Percentiles rank a stretch among this genome's conserved stretches.
Conservation (phyloP, 2,888 invertebrate species). For the Lacanobia oleracea region DNA sequence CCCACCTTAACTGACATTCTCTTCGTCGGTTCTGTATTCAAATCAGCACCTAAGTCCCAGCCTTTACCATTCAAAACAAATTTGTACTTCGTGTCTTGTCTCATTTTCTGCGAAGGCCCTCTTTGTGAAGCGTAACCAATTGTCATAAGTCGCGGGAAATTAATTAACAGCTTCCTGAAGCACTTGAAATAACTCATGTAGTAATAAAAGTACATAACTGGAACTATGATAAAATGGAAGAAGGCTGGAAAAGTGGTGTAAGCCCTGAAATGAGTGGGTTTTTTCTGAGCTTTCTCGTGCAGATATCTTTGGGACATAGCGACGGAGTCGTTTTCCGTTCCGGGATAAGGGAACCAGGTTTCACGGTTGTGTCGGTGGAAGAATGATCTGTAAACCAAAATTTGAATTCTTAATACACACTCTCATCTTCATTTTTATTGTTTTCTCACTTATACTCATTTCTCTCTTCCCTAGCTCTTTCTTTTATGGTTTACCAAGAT, state of each 20-base stretch:
- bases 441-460: too few species aligned
- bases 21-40: conserved; percentile 64
- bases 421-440: too few species aligned
- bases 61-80: conserved; percentile 76
- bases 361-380: conserved; percentile 73
- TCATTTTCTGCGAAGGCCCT: conserved; percentile 75
- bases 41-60: conserved; percentile 63
- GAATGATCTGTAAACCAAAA: conserved; percentile 72
- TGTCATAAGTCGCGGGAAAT: conserved; percentile 74
- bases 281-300: conserved; percentile 67
- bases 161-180: conserved; percentile 74
- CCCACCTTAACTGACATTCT: conserved; percentile 71
- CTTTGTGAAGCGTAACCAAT: conserved; percentile 75
- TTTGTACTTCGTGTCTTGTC: conserved; percentile 70
- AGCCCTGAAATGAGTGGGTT: conserved; percentile 70
- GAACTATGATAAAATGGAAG: conserved; percentile 73
- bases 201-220: conserved; percentile 72
- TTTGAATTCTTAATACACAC: too few species aligned
- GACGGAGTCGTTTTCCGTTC: conserved; percentile 72
- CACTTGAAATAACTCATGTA: conserved; percentile 73
- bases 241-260: conserved; percentile 74
- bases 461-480: too few species aligned
- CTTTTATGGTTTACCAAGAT: too few species aligned
- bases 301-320: conserved; percentile 77
- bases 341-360: conserved; percentile 78